Base-by-base conservation (phyloP, 1,140 invertebrate genomes). In the Drosophila auraria region DNA sequence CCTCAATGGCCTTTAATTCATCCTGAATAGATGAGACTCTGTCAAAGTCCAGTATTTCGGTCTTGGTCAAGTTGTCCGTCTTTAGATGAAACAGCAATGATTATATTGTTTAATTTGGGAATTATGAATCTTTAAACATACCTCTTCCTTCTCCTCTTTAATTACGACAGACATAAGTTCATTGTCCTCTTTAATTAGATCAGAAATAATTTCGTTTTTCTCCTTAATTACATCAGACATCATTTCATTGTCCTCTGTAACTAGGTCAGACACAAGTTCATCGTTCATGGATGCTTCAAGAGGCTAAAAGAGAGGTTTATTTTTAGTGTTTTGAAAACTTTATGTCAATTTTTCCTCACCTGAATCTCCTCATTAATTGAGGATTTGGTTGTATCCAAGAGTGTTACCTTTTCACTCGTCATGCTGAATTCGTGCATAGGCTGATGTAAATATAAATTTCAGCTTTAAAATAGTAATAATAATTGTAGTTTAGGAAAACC, bases 1-100 rank as follows among this genome's bases (percentile, higher is more conserved):
- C 75, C 11, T 69, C 42, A 8, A 82, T 78, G 6, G 25, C 7
- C 30, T 60, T 42, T 11, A 47, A 44, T 0, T 3, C 5, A 14
- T 44, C 40, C 20, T 60, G 62, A 12, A 64, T 27, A 14, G 17
- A 12, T 15, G 27, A 7, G 2, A 60, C 12, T 64, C n/a, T 5
- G 0, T 58, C 20, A 0, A 40, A 20, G 54, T 64, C 38, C 11
- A 64, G 0, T 2, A 30, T 30, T 30, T 1, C 27, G 27, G 11
- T 14, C 17, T 17, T 42, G 5, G 36, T 7, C 14, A 9, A 3
- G 9, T 17, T 5, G 1, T 58, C n/a, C 12, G 33, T 9, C 60
- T 63, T 12, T 3, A 27, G 0, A 17, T 15, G 1, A 27, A n/a
- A 12, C 0, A 38, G 0, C 1, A 20, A 58, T 56, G 2, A 25